phyloP scores from a whole-genome alignment of 2,888 invertebrate genomes.

The Rotaria sp. region DNA sequence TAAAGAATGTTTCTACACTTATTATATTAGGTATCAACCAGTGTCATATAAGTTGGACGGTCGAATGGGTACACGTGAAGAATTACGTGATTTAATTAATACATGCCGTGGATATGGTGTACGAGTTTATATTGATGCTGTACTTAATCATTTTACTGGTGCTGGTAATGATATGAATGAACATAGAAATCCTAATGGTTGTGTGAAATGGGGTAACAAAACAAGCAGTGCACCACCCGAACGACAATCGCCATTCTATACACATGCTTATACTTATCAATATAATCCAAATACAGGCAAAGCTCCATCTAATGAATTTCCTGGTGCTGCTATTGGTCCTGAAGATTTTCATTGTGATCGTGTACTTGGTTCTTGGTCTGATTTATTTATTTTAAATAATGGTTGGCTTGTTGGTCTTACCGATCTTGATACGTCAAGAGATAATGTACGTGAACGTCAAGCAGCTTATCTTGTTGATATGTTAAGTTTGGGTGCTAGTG shows the following conservation, averaged over 20 bases:
- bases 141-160: conserved; percentile 40
- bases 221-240: conserved; percentile 35
- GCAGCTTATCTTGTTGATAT: conserved; percentile 40
- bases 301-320: conserved; percentile 40
- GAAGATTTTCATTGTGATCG: conserved; percentile 40
- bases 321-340: conserved; percentile 39
- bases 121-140: conserved; percentile 39
- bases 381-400: conserved; percentile 40
- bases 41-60: conserved; percentile 39
- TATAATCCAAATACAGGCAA: conserved; percentile 41
- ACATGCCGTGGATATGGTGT: conserved; percentile 37
- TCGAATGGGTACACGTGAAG: conserved; percentile 39
- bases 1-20: not conserved
- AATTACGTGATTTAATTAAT: conserved; percentile 34
- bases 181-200: conserved; percentile 38
- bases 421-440: conserved; percentile 40
- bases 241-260: conserved; percentile 39
- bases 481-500: conserved; percentile 37
- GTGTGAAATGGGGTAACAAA: conserved; percentile 39
- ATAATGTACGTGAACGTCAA: conserved; percentile 39
- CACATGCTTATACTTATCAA: conserved; percentile 39
- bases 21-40: conserved; percentile 29
- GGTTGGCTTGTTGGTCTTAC: conserved; percentile 40
- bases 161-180: conserved; percentile 40
- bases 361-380: conserved; percentile 39